phyloP scores from a whole-genome alignment of 2,113 vertebrate species.

The Tragelaphus buxtoni region DNA sequence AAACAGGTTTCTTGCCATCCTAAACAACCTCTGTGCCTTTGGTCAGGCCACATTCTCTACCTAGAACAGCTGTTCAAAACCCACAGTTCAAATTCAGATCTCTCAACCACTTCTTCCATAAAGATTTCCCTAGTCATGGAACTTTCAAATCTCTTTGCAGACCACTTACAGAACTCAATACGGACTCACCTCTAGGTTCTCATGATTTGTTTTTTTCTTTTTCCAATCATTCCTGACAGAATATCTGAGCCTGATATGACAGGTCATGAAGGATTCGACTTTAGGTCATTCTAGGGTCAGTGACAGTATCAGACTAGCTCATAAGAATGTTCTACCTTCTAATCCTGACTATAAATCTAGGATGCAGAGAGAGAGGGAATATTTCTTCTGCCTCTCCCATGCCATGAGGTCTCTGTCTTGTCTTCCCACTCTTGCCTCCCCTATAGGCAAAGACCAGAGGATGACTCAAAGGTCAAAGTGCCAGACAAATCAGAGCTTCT shows the following conservation, averaged over 20 bases:
- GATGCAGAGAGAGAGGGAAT: neutral
- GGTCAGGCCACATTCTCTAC: neutral
- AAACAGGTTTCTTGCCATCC: neutral
- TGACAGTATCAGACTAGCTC: neutral
- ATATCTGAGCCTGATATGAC: neutral
- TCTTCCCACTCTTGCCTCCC: neutral
- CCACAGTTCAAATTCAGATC: neutral
- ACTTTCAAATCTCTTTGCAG: neutral
- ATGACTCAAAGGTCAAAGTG: neutral
- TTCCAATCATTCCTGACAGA: neutral
- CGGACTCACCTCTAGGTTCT: neutral
- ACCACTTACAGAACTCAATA: neutral
- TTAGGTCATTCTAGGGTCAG: neutral
- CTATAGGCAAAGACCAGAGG: neutral
- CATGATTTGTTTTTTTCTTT: neutral
- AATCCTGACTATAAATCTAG: neutral
- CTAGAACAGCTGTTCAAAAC: neutral
- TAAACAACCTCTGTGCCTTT: neutral
- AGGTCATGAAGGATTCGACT: neutral
- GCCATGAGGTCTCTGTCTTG: neutral
- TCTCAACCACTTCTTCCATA: neutral
- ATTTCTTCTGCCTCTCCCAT: neutral
- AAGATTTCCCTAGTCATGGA: neutral
- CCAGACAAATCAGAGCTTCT: neutral
- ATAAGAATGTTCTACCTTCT: neutral